These are phyloP conservation scores for Apamea anceps DNA, from an alignment of 2,888 invertebrate species.

Conservation along the genomic window DNA sequence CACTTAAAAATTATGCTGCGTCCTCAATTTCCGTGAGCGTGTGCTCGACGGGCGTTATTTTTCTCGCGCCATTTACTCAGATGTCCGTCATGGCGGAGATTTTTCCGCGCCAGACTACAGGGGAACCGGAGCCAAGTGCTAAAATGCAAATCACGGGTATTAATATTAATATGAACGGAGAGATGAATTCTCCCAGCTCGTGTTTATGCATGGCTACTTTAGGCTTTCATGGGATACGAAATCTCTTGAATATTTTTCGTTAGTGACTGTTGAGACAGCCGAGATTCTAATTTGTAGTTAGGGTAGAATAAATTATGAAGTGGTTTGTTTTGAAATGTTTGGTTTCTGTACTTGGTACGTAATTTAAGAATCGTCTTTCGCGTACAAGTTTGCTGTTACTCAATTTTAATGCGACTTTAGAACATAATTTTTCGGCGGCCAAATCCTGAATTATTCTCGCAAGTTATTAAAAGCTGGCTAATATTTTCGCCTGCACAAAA, in stretches of 20 bases:
- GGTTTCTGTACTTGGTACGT: neutral
- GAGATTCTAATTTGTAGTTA: slow-evolving; percentile 57
- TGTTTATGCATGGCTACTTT: slow-evolving; percentile 74
- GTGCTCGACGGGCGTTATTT: slow-evolving; percentile 81
- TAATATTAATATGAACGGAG: slow-evolving; percentile 82
- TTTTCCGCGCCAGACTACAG: slow-evolving; percentile 77
- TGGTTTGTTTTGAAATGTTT: slow-evolving; percentile 10
- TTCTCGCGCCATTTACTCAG: slow-evolving; percentile 87
- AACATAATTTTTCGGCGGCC: neutral
- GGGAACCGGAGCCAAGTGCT: slow-evolving; percentile 73
- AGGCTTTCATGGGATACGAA: slow-evolving; percentile 66
- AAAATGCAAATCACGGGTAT: slow-evolving; percentile 86
- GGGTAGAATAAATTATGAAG: slow-evolving; percentile 51
- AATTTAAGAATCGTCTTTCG: neutral
- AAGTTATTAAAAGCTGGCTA: slow-evolving; percentile 38
- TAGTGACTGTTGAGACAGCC: slow-evolving; percentile 61
- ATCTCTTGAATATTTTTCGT: slow-evolving; percentile 66
- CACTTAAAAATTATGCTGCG: slow-evolving; percentile 65
- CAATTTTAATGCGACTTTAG: neutral
- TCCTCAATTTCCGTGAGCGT: slow-evolving; percentile 77
- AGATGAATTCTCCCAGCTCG: slow-evolving; percentile 71
- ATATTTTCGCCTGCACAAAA: slow-evolving; percentile 51
- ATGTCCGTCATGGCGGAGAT: slow-evolving; percentile 85
- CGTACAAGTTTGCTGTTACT: neutral
- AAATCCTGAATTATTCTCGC: slow-evolving; percentile 30